These are phyloP conservation scores for Eupsittula cactorum DNA, from an alignment of 2,113 vertebrate species.

Conservation along the genomic window DNA sequence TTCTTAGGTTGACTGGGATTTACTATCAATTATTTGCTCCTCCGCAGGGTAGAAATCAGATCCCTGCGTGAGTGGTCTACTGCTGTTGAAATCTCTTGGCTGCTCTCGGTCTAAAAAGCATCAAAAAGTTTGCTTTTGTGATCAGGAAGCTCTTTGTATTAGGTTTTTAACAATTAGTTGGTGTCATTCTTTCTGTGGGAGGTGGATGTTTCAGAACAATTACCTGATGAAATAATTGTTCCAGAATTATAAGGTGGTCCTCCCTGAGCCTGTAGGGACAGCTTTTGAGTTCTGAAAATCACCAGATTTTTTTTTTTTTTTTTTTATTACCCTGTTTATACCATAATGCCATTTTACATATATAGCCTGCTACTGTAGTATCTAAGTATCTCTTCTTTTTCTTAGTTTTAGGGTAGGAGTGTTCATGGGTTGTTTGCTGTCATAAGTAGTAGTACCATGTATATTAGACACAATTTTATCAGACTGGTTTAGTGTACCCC, in stretches of 20 bases:
- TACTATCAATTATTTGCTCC: neutral
- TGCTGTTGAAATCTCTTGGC: neutral
- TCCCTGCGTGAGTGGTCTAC: neutral
- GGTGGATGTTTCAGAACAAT: neutral
- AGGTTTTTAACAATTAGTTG: neutral
- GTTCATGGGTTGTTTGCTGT: neutral
- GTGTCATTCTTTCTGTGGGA: neutral
- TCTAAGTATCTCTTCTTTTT: neutral
- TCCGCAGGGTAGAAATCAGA: neutral
- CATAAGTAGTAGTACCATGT: neutral
- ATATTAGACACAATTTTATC: neutral
- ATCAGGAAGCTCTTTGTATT: neutral
- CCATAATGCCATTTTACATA: neutral
- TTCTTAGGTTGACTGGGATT: fast-evolving
- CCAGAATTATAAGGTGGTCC: neutral
- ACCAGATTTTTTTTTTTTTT: no score
- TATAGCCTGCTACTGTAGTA: neutral
- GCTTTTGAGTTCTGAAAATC: neutral
- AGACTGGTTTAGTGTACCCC: neutral
- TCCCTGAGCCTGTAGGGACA: neutral
- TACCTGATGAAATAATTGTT: neutral
- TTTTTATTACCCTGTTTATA: neutral
- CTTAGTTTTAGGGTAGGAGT: neutral
- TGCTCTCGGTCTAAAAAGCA: neutral
- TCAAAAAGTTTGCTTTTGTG: neutral